A percentile compares a stretch with the other conserved stretches of the same genome.
Evolutionary conservation across 2,888 invertebrate genomes (phyloP).

Genomic region (Cephus sareptanus): DNA sequence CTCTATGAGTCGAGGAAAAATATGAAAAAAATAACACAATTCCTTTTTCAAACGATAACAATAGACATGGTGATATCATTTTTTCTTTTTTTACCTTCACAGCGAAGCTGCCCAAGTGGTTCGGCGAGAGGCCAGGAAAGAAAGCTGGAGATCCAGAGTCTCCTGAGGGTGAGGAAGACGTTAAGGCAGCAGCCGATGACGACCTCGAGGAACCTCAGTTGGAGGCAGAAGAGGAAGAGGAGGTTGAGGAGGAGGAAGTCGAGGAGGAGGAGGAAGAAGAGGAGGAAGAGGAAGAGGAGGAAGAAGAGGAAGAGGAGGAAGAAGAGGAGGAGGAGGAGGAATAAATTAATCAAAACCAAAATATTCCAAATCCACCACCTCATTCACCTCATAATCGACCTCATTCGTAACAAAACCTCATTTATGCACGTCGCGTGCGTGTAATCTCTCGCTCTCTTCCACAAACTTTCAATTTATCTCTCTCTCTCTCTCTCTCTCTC

Average conservation of each 20-base stretch:
- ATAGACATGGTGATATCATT: not conserved
- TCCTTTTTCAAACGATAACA: not conserved
- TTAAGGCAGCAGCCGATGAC: slow-evolving; percentile 80
- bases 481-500: no score
- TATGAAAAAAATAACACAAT: not conserved
- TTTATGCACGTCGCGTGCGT: not conserved
- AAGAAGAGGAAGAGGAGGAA: slow-evolving; percentile 60
- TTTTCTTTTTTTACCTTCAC: slow-evolving; percentile 30
- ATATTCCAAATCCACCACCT: not conserved
- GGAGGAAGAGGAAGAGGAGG: slow-evolving; percentile 54
- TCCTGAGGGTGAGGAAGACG: slow-evolving; percentile 91
- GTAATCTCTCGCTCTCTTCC: not conserved
- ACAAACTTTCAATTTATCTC: no score
- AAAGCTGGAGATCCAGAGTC: slow-evolving; percentile 89
- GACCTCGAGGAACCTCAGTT: slow-evolving; percentile 77
- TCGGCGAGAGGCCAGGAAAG: slow-evolving; percentile 94
- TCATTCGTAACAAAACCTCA: not conserved
- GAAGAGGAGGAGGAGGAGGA: slow-evolving; percentile 54
- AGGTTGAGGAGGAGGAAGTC: slow-evolving; percentile 76
- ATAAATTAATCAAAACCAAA: slow-evolving; percentile 22
- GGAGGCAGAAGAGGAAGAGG: slow-evolving; percentile 78
- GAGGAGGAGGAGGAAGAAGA: slow-evolving; percentile 64
- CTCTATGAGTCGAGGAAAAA: not conserved
- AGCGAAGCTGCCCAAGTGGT: slow-evolving; percentile 96
- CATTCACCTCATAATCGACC: not conserved